These are phyloP conservation scores for Cryptoblepharus egeriae DNA, from an alignment of 2,797 vertebrate species.

Conservation along the genomic window DNA sequence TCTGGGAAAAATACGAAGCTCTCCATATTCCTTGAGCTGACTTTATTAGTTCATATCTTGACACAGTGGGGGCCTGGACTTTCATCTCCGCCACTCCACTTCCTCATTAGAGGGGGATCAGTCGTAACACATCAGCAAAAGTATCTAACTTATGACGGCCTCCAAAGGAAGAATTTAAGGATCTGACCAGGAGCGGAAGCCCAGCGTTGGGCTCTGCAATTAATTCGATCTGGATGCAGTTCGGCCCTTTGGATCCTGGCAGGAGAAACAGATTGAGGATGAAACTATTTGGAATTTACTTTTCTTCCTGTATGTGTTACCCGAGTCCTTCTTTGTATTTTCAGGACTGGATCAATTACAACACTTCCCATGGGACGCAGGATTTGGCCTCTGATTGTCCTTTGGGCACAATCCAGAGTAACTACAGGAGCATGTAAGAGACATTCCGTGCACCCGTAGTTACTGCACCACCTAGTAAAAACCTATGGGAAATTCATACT, in stretches of 20 bases:
- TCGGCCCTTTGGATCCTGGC: not conserved
- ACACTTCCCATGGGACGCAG: not conserved
- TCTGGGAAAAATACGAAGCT: not conserved
- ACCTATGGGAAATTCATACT: too few species aligned
- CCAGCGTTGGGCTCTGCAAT: not conserved
- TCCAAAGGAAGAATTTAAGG: conserved; percentile 41
- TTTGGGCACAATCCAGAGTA: not conserved
- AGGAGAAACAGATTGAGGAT: not conserved
- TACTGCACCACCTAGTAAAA: too few species aligned
- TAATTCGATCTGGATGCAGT: conserved; percentile 23
- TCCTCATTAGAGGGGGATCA: conserved; percentile 73
- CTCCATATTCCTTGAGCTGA: conserved; percentile 23
- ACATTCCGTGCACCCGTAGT: too few species aligned
- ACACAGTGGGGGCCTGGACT: conserved; percentile 49
- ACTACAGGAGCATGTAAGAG: too few species aligned
- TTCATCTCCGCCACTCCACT: conserved; percentile 67
- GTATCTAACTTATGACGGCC: conserved; percentile 33
- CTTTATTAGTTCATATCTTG: conserved; percentile 60
- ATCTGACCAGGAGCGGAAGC: conserved; percentile 39
- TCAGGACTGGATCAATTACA: not conserved
- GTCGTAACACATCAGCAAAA: conserved; percentile 58
- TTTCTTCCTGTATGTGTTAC: not conserved
- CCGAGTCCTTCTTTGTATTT: not conserved
- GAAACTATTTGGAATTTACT: not conserved
- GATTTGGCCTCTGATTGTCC: not conserved